Evolutionary conservation across 2,113 vertebrate genomes (phyloP).

Genomic region (Hippocampus mohnikei): DNA sequence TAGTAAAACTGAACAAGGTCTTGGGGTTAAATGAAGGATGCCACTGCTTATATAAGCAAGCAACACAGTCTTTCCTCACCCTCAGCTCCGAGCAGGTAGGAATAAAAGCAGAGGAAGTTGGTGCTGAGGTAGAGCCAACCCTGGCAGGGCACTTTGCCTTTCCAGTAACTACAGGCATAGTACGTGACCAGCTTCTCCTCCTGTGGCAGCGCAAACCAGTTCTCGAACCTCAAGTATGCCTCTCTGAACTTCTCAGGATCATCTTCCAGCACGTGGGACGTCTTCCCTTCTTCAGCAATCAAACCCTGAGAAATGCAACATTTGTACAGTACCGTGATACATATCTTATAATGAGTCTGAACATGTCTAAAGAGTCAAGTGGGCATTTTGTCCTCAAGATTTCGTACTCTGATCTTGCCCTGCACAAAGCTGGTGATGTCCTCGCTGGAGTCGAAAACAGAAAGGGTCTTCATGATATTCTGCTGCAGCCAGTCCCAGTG

Average conservation of each 20-base stretch:
- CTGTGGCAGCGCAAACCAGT: constrained; percentile 87
- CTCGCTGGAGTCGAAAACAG: constrained; percentile 93
- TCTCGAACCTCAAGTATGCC: constrained; percentile 89
- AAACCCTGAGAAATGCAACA: constrained; percentile 77
- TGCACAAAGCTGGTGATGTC: constrained; percentile 98
- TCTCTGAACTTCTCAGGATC: constrained; percentile 96
- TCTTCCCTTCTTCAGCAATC: constrained; percentile 92
- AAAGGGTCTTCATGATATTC: constrained; percentile 93
- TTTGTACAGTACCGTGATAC: neutral
- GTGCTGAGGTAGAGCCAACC: constrained; percentile 98
- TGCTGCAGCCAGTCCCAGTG: constrained; percentile 96
- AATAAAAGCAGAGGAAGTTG: constrained; percentile 97
- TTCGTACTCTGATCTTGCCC: constrained; percentile 92
- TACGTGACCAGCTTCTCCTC: constrained; percentile 96
- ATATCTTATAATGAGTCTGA: too few species aligned
- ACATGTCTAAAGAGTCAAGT: neutral
- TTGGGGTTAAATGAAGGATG: too few species aligned
- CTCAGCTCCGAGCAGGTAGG: constrained; percentile 91
- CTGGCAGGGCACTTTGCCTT: constrained; percentile 91
- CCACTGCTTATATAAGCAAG: neutral
- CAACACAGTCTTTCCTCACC: constrained; percentile 68
- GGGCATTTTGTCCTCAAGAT: neutral
- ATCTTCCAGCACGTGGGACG: constrained; percentile 83
- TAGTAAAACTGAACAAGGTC: neutral
- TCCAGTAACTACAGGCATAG: constrained; percentile 98